phyloP scores from a whole-genome alignment of 2,113 vertebrate genomes.

The Pyxicephalus adspersus region DNA sequence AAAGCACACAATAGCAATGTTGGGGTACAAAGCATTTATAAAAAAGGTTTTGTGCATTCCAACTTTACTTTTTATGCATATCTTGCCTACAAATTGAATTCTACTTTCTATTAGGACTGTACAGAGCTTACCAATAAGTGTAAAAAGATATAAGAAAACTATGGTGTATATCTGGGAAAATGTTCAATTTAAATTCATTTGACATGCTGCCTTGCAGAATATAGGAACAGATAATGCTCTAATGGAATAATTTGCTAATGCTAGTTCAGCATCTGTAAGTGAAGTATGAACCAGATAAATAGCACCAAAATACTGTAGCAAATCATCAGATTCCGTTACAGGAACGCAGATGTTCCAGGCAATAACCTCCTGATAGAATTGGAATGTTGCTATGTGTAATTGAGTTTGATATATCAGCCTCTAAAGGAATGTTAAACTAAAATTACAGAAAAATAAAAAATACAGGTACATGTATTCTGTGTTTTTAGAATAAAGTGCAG shows the following conservation, averaged over 20 bases:
- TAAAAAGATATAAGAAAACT: not conserved
- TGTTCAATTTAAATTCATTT: not conserved
- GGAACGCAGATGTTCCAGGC: conserved; percentile 23
- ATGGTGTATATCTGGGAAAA: not conserved
- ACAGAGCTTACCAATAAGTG: not conserved
- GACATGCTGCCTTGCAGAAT: not conserved
- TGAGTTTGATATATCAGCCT: conserved; percentile 29
- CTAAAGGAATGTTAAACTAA: not conserved
- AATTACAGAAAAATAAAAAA: no score
- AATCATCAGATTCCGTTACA: conserved; percentile 15
- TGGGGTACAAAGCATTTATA: no score
- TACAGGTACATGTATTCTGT: no score
- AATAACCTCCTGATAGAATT: conserved; percentile 22
- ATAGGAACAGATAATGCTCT: not conserved
- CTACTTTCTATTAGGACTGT: no score
- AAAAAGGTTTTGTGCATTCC: no score
- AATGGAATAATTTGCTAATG: conserved; percentile 6
- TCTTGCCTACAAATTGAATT: no score
- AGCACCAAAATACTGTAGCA: conserved; percentile 6
- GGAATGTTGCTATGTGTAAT: conserved; percentile 23
- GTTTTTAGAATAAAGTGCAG: no score
- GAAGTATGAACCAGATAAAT: conserved; percentile 34
- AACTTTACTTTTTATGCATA: no score
- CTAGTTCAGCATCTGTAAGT: conserved; percentile 21
- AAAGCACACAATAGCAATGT: no score